Base-by-base conservation (phyloP, 2,797 vertebrate genomes). In the Takifugu ocellatus region DNA sequence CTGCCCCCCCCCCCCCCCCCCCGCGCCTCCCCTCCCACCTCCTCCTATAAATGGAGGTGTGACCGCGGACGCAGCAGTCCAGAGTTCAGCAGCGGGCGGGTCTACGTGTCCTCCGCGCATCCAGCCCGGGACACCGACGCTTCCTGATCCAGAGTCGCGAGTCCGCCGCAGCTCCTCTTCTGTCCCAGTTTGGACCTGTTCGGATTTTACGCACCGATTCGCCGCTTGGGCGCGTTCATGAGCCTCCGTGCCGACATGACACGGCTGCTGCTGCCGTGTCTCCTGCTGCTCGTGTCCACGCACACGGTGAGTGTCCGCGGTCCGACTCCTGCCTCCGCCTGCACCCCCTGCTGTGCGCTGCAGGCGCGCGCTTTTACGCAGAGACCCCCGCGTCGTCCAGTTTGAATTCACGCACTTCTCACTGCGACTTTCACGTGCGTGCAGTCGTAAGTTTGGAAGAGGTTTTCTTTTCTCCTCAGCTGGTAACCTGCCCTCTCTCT, bases 271-370 rank as follows among this genome's bases (percentile, higher is more conserved):
- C 69, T 85, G 56, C 45, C 67, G 39, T 83, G 82, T 70, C 49
- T 91, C 50, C 72, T 90, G 24, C 51, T 89, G 44, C 53, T 89
- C 11, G 57, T 88, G 3, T 73, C 75, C 2, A 73, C 63, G 26
- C 83, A 66, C 31, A 61, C 73, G 89, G 92, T 93, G 77, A 92
- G 92, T 29, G 27, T 2, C 27, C 27, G 27, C 27, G 5, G 27
- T 27, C 3, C 26, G 26, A 27, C 26, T 3, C 26, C 26, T 27
- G 26, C 6, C 3, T 27, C 26, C 26, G 3, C 26, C 26, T 3
- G 3, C 3, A 6, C 26, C 27, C 3, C 27, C 27, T 1, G 27
- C 27, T 29, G 27, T 29, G 3, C 27, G 27, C 27, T 29, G 69
- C 43, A 61, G 31, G 6, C 14, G 31, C 59, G 73, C 68, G 72